A percentile compares a stretch with the other conserved stretches of the same genome.
Evolutionary conservation across 2,113 vertebrate species (phyloP).

Genomic region (Microtus montanus): DNA sequence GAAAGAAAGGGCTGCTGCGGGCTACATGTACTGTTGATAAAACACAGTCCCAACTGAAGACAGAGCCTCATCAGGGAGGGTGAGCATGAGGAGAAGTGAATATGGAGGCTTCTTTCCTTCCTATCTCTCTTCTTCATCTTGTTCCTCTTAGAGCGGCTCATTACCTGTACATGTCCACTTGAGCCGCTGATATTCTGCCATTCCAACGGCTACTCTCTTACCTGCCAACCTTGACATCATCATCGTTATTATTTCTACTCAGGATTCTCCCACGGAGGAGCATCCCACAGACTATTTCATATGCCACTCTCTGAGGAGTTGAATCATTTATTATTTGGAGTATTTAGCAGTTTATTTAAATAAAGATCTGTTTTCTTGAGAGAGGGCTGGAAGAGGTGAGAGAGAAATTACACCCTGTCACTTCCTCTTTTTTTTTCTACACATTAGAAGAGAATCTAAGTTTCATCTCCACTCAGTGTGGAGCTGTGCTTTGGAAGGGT

Average conservation of each 20-base stretch:
- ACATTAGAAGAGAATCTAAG: background rate
- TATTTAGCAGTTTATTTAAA: background rate
- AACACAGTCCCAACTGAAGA: background rate
- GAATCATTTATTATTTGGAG: background rate
- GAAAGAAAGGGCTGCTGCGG: background rate
- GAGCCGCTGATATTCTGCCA: too few relatives aligned
- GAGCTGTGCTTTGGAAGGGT: background rate
- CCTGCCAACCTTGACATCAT: background rate
- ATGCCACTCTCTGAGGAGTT: background rate
- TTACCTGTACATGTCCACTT: accelerated
- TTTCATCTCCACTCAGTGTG: background rate
- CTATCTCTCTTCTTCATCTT: too few relatives aligned
- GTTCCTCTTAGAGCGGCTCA: background rate
- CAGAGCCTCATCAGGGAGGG: background rate
- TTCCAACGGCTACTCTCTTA: background rate
- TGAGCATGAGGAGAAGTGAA: background rate
- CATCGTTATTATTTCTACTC: background rate
- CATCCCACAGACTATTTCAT: too few relatives aligned
- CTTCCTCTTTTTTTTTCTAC: background rate
- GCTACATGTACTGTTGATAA: background rate
- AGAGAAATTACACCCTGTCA: background rate
- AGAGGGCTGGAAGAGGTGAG: too few relatives aligned
- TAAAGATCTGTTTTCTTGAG: background rate
- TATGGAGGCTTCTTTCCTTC: too few relatives aligned
- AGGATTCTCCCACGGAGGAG: background rate